Evolutionary conservation across 2,113 vertebrate species (phyloP), one percentile per base, ranked within the genome.

Genomic region (Polypterus senegalus): DNA sequence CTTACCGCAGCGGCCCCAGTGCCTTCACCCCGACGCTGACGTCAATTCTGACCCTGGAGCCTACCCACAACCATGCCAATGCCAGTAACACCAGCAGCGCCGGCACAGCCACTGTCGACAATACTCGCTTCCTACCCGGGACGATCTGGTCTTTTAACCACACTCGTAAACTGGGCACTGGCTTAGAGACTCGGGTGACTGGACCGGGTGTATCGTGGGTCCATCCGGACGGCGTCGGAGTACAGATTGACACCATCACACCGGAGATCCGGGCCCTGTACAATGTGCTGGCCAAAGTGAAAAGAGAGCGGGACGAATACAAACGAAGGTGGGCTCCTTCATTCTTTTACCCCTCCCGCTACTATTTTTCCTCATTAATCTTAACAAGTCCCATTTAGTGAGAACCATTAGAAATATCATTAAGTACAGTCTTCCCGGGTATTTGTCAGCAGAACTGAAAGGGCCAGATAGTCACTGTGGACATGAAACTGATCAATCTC

Each of bases 241-340:
- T 98, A 63, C 96, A 97, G 85, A 97, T 96, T 49, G 96, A 98
- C 78, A 98, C 96, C 79, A 97, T 98, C 80, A 97, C 94, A 11
- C 95, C 95, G 0, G 95, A 97, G 81, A 95, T 98, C 71, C 83
- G 94, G n/a, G 95, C 95, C 2, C 90, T 98, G 48, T 97, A 98
- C 76, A 97, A 97, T 63, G 95, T 98, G 57, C 78, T 98, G 85
- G 93, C 89, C 71, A 98, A 98, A 78, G 94, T 97, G 71, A 97
- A 96, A 82, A 72, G 95, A 63, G 95, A 97, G 72, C 78, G 94
- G 46, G 95, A 98, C 53, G 94, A 97, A 73, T 97, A 95, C 77
- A 97, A 95, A 74, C 86, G 91, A 75, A 96, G 92, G 94, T 97
- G 86, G 27, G 27, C 27, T 27, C 27, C 27, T 27, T 27, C 1